Percentiles rank a stretch among this genome's conserved stretches.
Evolutionary conservation across 2,113 vertebrate species (phyloP).

Genomic region (Papio anubis): DNA sequence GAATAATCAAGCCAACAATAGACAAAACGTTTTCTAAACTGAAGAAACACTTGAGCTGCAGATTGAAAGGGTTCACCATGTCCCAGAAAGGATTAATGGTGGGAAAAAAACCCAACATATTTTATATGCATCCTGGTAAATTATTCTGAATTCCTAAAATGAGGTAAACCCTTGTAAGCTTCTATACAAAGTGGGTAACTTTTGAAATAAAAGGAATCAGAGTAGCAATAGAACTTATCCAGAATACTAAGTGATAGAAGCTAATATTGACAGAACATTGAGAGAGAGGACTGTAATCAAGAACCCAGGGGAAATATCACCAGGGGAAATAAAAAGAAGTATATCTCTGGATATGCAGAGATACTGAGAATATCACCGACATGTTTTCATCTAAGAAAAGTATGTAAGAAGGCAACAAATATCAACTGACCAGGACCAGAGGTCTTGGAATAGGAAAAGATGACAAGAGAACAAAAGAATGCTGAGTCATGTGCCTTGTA

Average conservation of each 20-base stretch:
- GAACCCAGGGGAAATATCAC: background rate
- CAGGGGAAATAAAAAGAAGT: background rate
- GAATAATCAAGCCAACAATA: constrained; percentile 71
- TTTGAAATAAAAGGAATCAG: background rate
- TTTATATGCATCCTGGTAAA: background rate
- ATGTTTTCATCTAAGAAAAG: background rate
- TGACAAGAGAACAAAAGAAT: background rate
- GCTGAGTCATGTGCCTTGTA: background rate
- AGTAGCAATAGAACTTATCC: background rate
- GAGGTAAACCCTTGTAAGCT: constrained; percentile 13
- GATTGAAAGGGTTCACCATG: constrained; percentile 35
- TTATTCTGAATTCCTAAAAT: constrained; percentile 44
- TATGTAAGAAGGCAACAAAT: background rate
- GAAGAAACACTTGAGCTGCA: constrained; percentile 50
- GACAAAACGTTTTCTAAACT: constrained; percentile 60
- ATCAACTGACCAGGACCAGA: background rate
- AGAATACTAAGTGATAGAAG: background rate
- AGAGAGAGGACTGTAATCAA: background rate
- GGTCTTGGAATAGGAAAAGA: background rate
- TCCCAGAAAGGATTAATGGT: constrained; percentile 29
- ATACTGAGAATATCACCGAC: background rate
- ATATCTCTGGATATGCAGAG: background rate
- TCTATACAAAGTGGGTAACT: background rate
- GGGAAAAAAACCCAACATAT: background rate
- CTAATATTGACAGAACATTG: background rate